These are phyloP conservation scores for Bombus picipes DNA, from an alignment of 1,140 invertebrate species.

Conservation along the genomic window DNA sequence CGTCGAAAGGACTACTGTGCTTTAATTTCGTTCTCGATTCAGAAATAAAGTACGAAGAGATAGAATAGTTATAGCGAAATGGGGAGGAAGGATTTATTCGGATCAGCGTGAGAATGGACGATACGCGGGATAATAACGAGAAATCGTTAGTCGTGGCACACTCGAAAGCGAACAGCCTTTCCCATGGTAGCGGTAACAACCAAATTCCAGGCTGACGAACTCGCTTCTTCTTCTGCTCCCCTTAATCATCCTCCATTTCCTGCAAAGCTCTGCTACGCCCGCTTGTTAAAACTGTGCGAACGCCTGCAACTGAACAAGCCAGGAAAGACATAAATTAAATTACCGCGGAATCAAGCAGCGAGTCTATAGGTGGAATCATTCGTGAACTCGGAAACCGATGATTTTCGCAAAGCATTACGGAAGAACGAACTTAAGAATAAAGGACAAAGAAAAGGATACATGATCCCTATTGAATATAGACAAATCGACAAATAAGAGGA, in stretches of 20 bases:
- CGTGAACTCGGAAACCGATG: slow-evolving; percentile 34
- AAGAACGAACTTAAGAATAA: neutral
- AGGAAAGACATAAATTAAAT: slow-evolving; percentile 69
- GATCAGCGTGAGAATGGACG: slow-evolving; percentile 28
- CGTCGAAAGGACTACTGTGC: too few relatives aligned
- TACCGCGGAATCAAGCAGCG: slow-evolving; percentile 49
- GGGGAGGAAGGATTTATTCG: neutral
- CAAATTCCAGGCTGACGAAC: slow-evolving; percentile 52
- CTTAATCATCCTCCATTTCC: slow-evolving; percentile 66
- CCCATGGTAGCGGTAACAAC: slow-evolving; percentile 42
- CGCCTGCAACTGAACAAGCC: slow-evolving; percentile 41
- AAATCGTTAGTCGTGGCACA: slow-evolving; percentile 1
- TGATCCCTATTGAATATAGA: neutral
- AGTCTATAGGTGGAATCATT: slow-evolving; percentile 23
- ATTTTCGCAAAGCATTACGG: neutral
- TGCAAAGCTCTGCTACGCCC: slow-evolving; percentile 59
- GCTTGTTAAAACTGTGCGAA: slow-evolving; percentile 57
- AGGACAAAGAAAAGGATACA: neutral
- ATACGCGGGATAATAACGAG: slow-evolving; percentile 1
- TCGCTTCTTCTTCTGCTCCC: slow-evolving; percentile 44
- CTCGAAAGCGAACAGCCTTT: slow-evolving; percentile 26
- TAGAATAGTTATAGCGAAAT: neutral
- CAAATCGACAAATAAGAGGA: neutral
- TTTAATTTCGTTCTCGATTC: neutral
- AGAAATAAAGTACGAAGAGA: neutral